A percentile compares a stretch with the other conserved stretches of the same genome.
phyloP scores from a whole-genome alignment of 2,113 vertebrate species.

The Cryptomyrus ogoouensis region DNA sequence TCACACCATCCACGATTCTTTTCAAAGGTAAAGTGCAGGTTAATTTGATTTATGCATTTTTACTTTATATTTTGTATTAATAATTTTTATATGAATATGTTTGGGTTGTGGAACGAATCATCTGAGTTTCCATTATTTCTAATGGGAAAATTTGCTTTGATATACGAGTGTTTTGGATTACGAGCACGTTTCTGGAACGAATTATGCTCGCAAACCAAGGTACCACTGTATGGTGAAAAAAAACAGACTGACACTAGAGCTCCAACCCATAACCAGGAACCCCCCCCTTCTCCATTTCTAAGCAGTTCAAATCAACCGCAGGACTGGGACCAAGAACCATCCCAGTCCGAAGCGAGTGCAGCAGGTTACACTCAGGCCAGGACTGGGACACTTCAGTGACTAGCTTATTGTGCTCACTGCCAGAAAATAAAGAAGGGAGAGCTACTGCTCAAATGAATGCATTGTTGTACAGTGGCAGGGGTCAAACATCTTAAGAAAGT shows the following conservation, averaged over 20 bases:
- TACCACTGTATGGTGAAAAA: background rate
- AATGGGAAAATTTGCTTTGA: too few species aligned
- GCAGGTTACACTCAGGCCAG: background rate
- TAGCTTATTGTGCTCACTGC: background rate
- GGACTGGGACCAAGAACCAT: background rate
- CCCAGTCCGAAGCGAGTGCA: background rate
- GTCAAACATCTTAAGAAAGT: background rate
- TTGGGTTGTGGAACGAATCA: too few species aligned
- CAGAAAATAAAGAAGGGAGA: background rate
- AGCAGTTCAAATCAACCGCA: background rate
- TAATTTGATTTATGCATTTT: too few species aligned
- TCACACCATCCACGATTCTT: too few species aligned
- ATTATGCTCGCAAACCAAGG: too few species aligned
- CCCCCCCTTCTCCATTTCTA: background rate
- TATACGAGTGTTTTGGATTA: too few species aligned
- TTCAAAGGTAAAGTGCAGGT: too few species aligned
- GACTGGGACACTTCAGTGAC: background rate
- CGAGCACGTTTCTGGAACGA: too few species aligned
- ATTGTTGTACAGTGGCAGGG: background rate
- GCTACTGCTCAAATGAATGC: background rate
- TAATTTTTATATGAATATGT: too few species aligned
- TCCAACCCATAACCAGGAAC: background rate
- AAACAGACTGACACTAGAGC: background rate
- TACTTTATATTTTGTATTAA: too few species aligned
- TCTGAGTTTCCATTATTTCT: too few species aligned